phyloP scores from a whole-genome alignment of 2,888 invertebrate species.

The Volucella inanis region DNA sequence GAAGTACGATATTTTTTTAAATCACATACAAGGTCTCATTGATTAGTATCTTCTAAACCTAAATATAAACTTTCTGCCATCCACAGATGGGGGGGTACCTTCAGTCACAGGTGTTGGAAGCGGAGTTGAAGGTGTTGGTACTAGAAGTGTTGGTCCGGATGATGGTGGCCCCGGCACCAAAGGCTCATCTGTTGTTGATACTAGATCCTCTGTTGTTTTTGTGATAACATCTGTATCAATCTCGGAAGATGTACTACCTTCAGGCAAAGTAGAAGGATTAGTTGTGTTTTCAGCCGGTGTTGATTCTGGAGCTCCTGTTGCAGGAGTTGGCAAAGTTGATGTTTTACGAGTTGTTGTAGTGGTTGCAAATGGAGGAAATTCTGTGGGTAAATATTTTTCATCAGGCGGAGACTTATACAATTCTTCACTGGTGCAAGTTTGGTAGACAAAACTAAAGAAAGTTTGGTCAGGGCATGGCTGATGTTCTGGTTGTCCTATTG shows the following conservation, averaged over 20 bases:
- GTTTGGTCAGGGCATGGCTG: slow-evolving; percentile 78
- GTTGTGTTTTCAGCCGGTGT: not conserved
- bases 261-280: not conserved
- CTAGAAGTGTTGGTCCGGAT: too few relatives aligned
- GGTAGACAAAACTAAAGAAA: slow-evolving; percentile 80
- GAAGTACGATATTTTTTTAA: too few relatives aligned
- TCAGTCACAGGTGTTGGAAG: too few relatives aligned
- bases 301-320: not conserved
- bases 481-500: slow-evolving; percentile 75
- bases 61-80: too few relatives aligned
- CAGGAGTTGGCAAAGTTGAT: not conserved
- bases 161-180: too few relatives aligned
- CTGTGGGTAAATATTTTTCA: slow-evolving; percentile 77
- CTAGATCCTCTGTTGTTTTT: too few relatives aligned
- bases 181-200: too few relatives aligned
- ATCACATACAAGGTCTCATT: too few relatives aligned
- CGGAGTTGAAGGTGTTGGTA: too few relatives aligned
- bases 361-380: slow-evolving; percentile 58
- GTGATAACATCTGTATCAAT: not conserved
- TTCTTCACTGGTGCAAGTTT: slow-evolving; percentile 78
- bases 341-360: not conserved
- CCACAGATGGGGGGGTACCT: too few relatives aligned
- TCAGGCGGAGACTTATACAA: slow-evolving; percentile 78
- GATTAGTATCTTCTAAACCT: too few relatives aligned
- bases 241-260: not conserved